phyloP scores from a whole-genome alignment of 2,888 invertebrate species.

The Drosophila rubida region DNA sequence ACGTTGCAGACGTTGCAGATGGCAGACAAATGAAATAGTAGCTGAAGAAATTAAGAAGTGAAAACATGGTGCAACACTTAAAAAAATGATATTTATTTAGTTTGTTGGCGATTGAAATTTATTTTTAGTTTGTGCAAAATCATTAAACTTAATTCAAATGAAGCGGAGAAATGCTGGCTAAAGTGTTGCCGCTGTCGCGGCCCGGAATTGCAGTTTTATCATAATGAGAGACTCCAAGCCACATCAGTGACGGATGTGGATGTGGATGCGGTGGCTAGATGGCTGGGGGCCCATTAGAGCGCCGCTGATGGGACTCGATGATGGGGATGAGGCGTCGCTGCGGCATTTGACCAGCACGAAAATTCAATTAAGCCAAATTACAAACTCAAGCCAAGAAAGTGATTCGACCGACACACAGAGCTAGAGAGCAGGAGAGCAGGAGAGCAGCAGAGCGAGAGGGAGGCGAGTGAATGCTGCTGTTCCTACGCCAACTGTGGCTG shows the following conservation, averaged over 20 bases:
- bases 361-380: conserved; percentile 77
- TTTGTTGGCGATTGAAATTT: conserved; percentile 11
- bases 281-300: conserved; percentile 42
- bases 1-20: background rate
- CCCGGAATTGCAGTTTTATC: conserved; percentile 39
- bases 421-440: no score
- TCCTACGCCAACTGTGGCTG: conserved; percentile 5
- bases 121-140: conserved; percentile 40
- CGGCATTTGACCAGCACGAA: conserved; percentile 70
- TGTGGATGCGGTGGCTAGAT: conserved; percentile 38
- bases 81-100: conserved; percentile 13
- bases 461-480: conserved; percentile 33
- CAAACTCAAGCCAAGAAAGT: conserved; percentile 73
- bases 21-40: conserved; percentile 1
- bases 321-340: conserved; percentile 41
- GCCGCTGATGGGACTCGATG: conserved; percentile 43
- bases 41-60: conserved; percentile 37
- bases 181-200: no score
- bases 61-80: conserved; percentile 31
- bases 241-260: conserved; percentile 42
- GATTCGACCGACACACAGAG: conserved; percentile 53
- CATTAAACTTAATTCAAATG: conserved; percentile 57
- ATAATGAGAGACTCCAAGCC: conserved; percentile 27
- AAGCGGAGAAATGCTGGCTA: conserved; percentile 46
- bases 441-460: background rate